Conservation (phyloP, 2,888 invertebrate species). For the Busseola fusca region DNA sequence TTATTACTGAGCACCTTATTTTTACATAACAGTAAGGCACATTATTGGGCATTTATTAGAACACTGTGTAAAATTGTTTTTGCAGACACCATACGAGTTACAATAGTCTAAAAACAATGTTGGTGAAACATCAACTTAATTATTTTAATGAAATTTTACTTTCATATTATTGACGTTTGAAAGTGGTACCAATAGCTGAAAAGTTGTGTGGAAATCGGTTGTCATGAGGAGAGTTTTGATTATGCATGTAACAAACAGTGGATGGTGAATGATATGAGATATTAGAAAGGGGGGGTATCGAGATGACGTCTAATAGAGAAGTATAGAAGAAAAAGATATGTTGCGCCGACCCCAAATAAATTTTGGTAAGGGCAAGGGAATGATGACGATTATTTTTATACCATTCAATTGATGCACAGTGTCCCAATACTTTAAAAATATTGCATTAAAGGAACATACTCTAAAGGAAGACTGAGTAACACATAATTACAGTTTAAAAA, state of each 20-base stretch:
- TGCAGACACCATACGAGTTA: neutral
- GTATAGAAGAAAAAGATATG: too few relatives aligned
- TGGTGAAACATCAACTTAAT: neutral
- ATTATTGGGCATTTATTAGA: conserved; percentile 50
- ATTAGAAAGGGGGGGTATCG: too few relatives aligned
- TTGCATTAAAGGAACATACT: conserved; percentile 59
- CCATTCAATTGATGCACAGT: conserved; percentile 19
- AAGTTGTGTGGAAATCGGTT: too few relatives aligned
- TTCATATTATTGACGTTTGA: neutral
- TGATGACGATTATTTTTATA: conserved; percentile 4
- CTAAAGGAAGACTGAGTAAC: conserved; percentile 64
- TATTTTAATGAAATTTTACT: conserved; percentile 6
- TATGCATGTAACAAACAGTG: too few relatives aligned
- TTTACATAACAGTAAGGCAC: conserved; percentile 71
- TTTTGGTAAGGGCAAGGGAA: too few relatives aligned
- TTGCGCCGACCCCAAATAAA: too few relatives aligned
- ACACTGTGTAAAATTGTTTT: conserved; percentile 46
- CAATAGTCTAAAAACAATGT: conserved; percentile 1
- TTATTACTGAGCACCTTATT: conserved; percentile 70
- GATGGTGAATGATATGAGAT: too few relatives aligned
- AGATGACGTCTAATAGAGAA: too few relatives aligned
- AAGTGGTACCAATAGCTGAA: too few relatives aligned
- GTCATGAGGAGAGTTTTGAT: too few relatives aligned
- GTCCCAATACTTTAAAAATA: conserved; percentile 48
- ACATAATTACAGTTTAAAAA: conserved; percentile 54